Evolutionary conservation across 2,113 vertebrate genomes (phyloP).

Genomic region (Anser cygnoides): DNA sequence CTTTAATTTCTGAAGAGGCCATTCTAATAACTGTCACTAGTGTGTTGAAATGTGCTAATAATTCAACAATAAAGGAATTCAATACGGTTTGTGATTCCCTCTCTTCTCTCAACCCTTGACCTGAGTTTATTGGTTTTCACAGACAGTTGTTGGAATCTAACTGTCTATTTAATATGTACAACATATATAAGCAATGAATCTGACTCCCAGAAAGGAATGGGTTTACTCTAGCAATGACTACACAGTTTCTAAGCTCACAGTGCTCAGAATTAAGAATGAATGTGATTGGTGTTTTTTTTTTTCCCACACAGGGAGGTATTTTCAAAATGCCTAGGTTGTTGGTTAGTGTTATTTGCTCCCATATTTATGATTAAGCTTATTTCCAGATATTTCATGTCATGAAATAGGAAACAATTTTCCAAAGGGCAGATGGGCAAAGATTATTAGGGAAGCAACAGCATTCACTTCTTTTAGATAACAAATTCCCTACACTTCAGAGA

Average conservation of each 20-base stretch:
- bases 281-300: neutral
- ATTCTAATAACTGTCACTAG: neutral
- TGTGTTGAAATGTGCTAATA: neutral
- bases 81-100: neutral
- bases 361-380: slow-evolving; percentile 37
- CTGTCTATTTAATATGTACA: neutral
- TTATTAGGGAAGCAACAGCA: slow-evolving; percentile 37
- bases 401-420: slow-evolving; percentile 50
- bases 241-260: neutral
- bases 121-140: neutral
- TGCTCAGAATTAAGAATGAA: neutral
- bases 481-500: neutral
- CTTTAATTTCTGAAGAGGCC: neutral
- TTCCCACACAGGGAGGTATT: neutral
- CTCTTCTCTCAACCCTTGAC: neutral
- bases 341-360: neutral
- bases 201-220: neutral
- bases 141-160: neutral
- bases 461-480: neutral
- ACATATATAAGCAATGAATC: neutral
- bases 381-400: slow-evolving; percentile 26
- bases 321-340: neutral
- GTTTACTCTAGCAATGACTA: neutral
- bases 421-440: neutral
- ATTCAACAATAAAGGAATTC: neutral